Evolutionary conservation across 2,797 vertebrate species (phyloP).

Genomic region (Naso thynnoides): DNA sequence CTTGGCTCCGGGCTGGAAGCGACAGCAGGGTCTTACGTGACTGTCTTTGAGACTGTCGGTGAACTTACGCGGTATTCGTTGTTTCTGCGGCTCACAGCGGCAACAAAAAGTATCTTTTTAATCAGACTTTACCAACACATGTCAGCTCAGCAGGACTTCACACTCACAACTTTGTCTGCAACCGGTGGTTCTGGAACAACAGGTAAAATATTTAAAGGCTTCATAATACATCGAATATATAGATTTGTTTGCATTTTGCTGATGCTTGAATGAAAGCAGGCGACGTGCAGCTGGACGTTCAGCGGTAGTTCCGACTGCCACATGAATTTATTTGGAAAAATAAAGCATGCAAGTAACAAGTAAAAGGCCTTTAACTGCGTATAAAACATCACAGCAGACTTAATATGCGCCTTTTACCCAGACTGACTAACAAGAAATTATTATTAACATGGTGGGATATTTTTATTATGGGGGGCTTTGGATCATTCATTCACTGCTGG

Average conservation of each 20-base stretch:
- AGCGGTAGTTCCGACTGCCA: too few species aligned
- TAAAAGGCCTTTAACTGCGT: conserved; percentile 9
- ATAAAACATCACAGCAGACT: too few species aligned
- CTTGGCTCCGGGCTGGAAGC: conserved; percentile 10
- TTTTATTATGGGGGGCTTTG: not conserved
- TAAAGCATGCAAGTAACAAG: conserved; percentile 15
- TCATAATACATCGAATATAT: too few species aligned
- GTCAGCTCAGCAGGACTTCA: conserved; percentile 9
- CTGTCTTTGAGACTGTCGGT: not conserved
- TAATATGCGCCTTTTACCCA: accelerated
- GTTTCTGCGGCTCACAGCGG: conserved; percentile 3
- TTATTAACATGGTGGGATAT: not conserved
- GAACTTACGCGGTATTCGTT: not conserved
- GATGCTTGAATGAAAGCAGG: too few species aligned
- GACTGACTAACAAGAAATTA: not conserved
- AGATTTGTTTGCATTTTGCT: too few species aligned
- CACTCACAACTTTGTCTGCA: conserved; percentile 34
- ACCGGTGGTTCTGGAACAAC: conserved; percentile 2
- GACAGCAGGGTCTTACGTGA: not conserved
- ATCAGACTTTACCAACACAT: not conserved
- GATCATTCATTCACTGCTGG: not conserved
- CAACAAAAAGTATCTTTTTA: not conserved
- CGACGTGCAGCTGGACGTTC: too few species aligned
- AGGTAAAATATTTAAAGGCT: too few species aligned
- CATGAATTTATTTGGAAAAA: too few species aligned